Evolutionary conservation across 2,113 vertebrate species (phyloP), one percentile per base, ranked within the genome.

Genomic region (Ammodytes dubius): DNA sequence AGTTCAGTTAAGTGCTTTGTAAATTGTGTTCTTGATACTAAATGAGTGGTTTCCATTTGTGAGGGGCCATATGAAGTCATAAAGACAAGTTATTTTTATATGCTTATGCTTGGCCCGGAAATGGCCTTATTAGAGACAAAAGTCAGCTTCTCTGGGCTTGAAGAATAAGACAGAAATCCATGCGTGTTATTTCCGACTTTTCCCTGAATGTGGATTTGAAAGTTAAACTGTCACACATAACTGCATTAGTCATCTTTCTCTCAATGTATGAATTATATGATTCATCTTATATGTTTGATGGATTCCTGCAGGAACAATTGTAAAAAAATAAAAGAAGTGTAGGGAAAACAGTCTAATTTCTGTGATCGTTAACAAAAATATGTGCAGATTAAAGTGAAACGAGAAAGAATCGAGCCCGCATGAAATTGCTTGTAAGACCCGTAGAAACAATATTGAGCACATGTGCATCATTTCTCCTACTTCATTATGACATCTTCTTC

Each of bases 1-100:
- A 89, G 84, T 91, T 92, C 85, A 90, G 89, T 93, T 94, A 93
- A 94, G 91, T 93, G 91, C 91, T 93, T 93, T 92, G 89, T 93
- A 90, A 92, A 93, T 91, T 89, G 87, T 81, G 81, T 88, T 92
- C 88, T 91, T 84, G 43, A 86, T 87, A 83, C 75, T 79, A 88
- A 91, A 92, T 84, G 79, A 93, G 82, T 56, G 19, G 81, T 87
- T 90, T 93, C 92, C 90, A 92, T 94, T 93, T 93, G 84, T 53
- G 7, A 76, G 14, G 64, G 74, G 71, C 83, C 80, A 75, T 27
- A 27, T 77, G 79, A 77, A 87, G 82, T 90, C 89, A 88, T 91
- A 78, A 91, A 91, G 90, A 85, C 88, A 87, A 87, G 87, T 87
- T 91, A 91, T 93, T 92, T 93, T 91, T 91, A 89, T 84, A 91